Conservation (phyloP, 2,888 invertebrate species). For the Lumbricus terrestris region DNA sequence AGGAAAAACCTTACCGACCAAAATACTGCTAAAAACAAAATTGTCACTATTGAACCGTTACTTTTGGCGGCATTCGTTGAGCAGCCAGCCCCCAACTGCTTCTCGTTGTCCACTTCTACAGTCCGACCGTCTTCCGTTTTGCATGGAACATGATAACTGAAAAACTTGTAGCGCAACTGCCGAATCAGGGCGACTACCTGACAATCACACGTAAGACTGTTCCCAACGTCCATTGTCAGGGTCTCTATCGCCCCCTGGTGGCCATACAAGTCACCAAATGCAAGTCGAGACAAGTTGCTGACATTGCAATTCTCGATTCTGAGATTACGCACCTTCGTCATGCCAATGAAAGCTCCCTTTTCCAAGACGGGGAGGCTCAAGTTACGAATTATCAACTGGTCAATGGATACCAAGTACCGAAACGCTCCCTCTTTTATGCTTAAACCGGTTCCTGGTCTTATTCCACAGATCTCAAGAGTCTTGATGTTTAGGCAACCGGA, state of each 20-base stretch:
- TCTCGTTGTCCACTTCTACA: background rate
- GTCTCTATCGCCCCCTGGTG: constrained; percentile 24
- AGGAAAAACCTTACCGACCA: background rate
- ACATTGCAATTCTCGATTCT: constrained; percentile 20
- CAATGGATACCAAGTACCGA: constrained; percentile 18
- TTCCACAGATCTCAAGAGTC: constrained; percentile 20
- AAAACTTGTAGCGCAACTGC: constrained; percentile 17
- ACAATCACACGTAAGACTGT: constrained; percentile 25
- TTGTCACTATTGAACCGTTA: background rate
- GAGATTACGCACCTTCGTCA: constrained; percentile 20
- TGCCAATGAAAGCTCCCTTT: constrained; percentile 21
- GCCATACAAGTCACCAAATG: constrained; percentile 19
- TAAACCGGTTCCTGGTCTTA: background rate
- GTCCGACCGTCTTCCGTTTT: constrained; percentile 7
- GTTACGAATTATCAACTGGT: constrained; percentile 15
- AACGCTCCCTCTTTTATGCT: constrained; percentile 25
- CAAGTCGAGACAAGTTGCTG: constrained; percentile 8
- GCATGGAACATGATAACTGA: constrained; percentile 16
- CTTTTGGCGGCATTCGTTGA: background rate
- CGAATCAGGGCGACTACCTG: constrained; percentile 18
- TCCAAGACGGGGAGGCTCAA: constrained; percentile 20
- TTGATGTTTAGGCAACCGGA: constrained; percentile 20
- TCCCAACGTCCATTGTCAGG: constrained; percentile 22
- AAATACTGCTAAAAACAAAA: background rate
- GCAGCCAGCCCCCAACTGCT: background rate